phyloP scores from a whole-genome alignment of 2,888 invertebrate genomes.

The Steinernema hermaphroditum region DNA sequence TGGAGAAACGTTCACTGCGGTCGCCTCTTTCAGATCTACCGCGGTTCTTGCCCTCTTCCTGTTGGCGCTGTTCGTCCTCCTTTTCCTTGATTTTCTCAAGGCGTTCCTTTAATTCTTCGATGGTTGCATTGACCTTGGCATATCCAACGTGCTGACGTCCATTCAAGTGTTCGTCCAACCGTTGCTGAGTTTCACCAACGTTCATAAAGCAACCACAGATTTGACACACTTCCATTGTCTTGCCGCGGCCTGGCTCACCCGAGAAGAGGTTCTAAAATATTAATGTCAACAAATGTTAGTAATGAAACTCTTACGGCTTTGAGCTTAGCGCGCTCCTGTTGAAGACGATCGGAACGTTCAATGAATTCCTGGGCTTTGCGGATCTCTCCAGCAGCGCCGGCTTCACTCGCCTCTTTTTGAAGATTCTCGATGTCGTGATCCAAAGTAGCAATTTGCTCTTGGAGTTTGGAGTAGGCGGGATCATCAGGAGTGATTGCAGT shows the following conservation, averaged over 20 bases:
- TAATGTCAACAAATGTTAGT: slow-evolving; percentile 27
- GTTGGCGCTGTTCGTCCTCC: neutral
- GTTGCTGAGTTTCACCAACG: slow-evolving; percentile 94
- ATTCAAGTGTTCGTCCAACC: slow-evolving; percentile 95
- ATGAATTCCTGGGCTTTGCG: slow-evolving; percentile 40
- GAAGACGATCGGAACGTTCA: slow-evolving; percentile 30
- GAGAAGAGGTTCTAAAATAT: slow-evolving; percentile 28
- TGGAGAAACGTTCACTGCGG: neutral
- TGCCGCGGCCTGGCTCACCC: slow-evolving; percentile 39
- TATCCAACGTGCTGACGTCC: slow-evolving; percentile 85
- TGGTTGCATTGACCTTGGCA: slow-evolving; percentile 70
- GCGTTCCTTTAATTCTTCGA: slow-evolving; percentile 38
- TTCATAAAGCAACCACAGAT: slow-evolving; percentile 98
- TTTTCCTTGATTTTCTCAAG: neutral
- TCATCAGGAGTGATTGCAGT: slow-evolving; percentile 28
- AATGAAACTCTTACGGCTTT: slow-evolving; percentile 6
- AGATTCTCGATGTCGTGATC: slow-evolving; percentile 39
- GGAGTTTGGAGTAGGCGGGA: neutral
- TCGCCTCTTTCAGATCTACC: neutral
- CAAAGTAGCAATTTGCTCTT: slow-evolving; percentile 32
- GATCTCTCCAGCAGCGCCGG: slow-evolving; percentile 39
- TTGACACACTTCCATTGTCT: slow-evolving; percentile 77
- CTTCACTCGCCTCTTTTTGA: slow-evolving; percentile 35
- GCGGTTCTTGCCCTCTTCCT: neutral
- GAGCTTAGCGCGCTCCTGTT: neutral